These are phyloP conservation scores for Cephus pygmeus DNA, from an alignment of 2,888 invertebrate genomes.

Conservation along the genomic window DNA sequence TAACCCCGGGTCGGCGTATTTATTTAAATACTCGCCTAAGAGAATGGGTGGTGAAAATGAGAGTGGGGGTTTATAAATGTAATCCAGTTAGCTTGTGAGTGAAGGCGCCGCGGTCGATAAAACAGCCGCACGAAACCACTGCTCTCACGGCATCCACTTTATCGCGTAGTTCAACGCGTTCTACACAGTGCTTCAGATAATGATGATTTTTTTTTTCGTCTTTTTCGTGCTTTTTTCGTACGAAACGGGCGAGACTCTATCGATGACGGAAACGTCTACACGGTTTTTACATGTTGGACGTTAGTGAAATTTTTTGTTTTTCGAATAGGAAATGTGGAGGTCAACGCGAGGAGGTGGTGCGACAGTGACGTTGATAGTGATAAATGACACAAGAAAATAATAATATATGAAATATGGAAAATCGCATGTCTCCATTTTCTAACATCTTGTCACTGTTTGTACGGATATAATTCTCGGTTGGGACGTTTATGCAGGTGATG, in stretches of 20 bases:
- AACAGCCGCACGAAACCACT: conserved; percentile 36
- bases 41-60: conserved; percentile 9
- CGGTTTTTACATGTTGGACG: not conserved
- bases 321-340: not conserved
- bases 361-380: not conserved
- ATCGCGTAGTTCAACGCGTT: not conserved
- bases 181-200: not conserved
- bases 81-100: conserved; percentile 42
- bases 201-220: not conserved
- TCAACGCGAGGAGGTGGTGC: not conserved
- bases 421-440: not conserved
- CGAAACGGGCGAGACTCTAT: not conserved
- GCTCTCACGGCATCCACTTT: conserved; percentile 38
- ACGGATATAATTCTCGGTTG: not conserved
- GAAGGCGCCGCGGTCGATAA: conserved; percentile 43
- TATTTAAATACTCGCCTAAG: conserved; percentile 26
- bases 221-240: not conserved
- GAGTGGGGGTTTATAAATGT: conserved; percentile 33
- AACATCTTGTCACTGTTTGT: not conserved
- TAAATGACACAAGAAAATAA: not conserved
- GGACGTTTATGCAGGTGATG: not conserved
- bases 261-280: not conserved
- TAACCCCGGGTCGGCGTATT: conserved; percentile 21
- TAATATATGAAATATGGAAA: not conserved
- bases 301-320: not conserved